Conservation (phyloP, 92 coral and sea anemone genomes). For the Zoanthus sansibaricus region DNA sequence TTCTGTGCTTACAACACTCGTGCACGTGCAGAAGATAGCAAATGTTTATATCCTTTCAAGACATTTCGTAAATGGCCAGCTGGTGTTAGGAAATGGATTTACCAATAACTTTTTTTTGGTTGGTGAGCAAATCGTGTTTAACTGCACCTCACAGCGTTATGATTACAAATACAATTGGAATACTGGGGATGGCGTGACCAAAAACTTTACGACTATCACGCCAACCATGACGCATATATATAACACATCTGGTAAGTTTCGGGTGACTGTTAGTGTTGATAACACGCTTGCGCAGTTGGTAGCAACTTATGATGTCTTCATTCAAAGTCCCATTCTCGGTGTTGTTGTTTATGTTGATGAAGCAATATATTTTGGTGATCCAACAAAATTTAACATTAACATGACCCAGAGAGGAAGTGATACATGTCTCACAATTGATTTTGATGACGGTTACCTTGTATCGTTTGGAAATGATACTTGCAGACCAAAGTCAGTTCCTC, state of each 20-base stretch:
- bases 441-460: slow-evolving; percentile 63
- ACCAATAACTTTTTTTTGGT: slow-evolving; percentile 63
- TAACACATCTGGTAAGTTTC: slow-evolving; percentile 52
- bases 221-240: slow-evolving; percentile 62
- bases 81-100: slow-evolving; percentile 73
- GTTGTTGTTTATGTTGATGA: slow-evolving; percentile 54
- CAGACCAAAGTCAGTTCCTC: slow-evolving; percentile 44
- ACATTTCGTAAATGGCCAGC: slow-evolving; percentile 51
- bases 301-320: slow-evolving; percentile 53
- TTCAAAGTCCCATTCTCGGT: slow-evolving; percentile 63
- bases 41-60: slow-evolving; percentile 45
- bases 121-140: slow-evolving; percentile 55
- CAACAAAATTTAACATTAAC: slow-evolving; percentile 69
- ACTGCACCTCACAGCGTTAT: slow-evolving; percentile 66
- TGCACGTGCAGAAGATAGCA: slow-evolving; percentile 63
- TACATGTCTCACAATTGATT: slow-evolving; percentile 68
- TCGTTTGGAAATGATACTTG: slow-evolving; percentile 71
- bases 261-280: slow-evolving; percentile 60
- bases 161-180: slow-evolving; percentile 80
- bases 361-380: slow-evolving; percentile 74
- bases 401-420: slow-evolving; percentile 69
- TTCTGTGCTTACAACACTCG: slow-evolving; percentile 43
- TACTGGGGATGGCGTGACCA: slow-evolving; percentile 69
- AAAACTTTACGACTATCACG: slow-evolving; percentile 46
- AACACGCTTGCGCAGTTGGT: slow-evolving; percentile 63